Evolutionary conservation across 2,888 invertebrate species (phyloP).

Genomic region (Chesias legatella): DNA sequence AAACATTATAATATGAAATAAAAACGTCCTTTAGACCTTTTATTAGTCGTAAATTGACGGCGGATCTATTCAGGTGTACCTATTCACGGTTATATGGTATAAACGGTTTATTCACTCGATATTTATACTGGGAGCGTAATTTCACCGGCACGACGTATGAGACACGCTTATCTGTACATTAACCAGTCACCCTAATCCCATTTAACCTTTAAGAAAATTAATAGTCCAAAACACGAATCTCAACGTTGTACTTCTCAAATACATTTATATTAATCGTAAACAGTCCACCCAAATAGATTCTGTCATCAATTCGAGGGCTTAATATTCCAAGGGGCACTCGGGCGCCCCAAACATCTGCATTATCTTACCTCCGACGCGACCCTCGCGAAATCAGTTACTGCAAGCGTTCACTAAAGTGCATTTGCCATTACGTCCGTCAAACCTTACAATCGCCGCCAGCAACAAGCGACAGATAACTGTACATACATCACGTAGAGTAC

Average conservation of each 20-base stretch:
- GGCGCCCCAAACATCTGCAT: conserved; percentile 65
- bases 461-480: conserved; percentile 35
- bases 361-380: conserved; percentile 69
- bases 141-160: too few relatives aligned
- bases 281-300: conserved; percentile 63
- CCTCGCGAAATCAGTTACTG: conserved; percentile 67
- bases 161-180: too few relatives aligned
- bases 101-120: too few relatives aligned
- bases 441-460: conserved; percentile 53
- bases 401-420: conserved; percentile 74
- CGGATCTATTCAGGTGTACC: too few relatives aligned
- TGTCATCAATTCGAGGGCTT: conserved; percentile 61
- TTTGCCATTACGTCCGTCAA: conserved; percentile 66
- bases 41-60: too few relatives aligned
- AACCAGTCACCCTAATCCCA: too few relatives aligned
- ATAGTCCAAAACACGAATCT: conserved; percentile 5
- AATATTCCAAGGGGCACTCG: conserved; percentile 39
- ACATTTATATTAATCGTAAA: conserved; percentile 73
- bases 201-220: conserved; percentile 1
- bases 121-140: too few relatives aligned
- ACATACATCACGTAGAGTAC: conserved; percentile 22
- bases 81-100: too few relatives aligned
- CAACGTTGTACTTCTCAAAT: conserved; percentile 23
- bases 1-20: too few relatives aligned
- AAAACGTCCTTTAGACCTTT: too few relatives aligned